phyloP scores from a whole-genome alignment of 2,888 invertebrate genomes.

The Seira sanloemensis region DNA sequence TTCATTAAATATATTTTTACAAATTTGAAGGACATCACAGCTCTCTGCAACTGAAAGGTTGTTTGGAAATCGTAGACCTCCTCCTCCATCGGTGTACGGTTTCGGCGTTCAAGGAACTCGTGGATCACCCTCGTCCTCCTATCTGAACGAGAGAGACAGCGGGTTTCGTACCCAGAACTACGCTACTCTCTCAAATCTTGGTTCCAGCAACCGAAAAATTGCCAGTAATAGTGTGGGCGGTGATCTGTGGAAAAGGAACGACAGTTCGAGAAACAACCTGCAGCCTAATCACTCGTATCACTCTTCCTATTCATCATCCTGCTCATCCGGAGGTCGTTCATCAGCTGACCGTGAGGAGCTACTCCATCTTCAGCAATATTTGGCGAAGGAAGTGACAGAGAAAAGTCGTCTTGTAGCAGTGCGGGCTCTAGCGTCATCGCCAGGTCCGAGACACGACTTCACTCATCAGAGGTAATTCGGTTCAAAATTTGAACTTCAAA shows the following conservation, averaged over 20 bases:
- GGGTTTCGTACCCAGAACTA: slow-evolving; percentile 25
- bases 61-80: slow-evolving; percentile 55
- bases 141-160: not conserved
- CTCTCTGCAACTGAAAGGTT: slow-evolving; percentile 60
- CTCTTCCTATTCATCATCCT: slow-evolving; percentile 69
- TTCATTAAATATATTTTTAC: not conserved
- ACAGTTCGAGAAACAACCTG: slow-evolving; percentile 36
- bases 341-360: slow-evolving; percentile 71
- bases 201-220: slow-evolving; percentile 8
- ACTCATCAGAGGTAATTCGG: slow-evolving; percentile 51
- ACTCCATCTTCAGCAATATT: slow-evolving; percentile 71
- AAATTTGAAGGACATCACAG: slow-evolving; percentile 29
- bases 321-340: slow-evolving; percentile 65
- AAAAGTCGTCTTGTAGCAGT: slow-evolving; percentile 71
- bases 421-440: slow-evolving; percentile 67
- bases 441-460: slow-evolving; percentile 59
- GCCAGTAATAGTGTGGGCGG: slow-evolving; percentile 5
- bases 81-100: slow-evolving; percentile 47
- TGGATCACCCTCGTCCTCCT: not conserved
- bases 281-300: slow-evolving; percentile 69
- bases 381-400: slow-evolving; percentile 72
- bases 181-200: slow-evolving; percentile 16
- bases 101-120: slow-evolving; percentile 44
- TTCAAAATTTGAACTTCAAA: not conserved
- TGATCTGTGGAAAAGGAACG: slow-evolving; percentile 48